Evolutionary conservation across 2,797 vertebrate species (phyloP), one percentile per base, ranked within the genome.

Genomic region (Enteromius viviparus): DNA sequence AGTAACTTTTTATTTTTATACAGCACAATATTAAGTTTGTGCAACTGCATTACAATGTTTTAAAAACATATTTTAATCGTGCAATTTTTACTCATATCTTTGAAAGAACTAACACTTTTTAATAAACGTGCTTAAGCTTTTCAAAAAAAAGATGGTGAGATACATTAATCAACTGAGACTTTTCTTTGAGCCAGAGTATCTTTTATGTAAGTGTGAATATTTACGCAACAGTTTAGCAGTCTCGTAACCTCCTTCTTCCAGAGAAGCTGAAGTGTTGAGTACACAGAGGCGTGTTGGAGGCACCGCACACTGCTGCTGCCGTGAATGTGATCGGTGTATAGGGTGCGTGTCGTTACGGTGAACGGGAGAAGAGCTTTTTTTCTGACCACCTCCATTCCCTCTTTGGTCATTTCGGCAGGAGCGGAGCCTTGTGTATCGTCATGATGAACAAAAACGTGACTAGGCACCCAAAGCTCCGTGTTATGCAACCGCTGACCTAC

Each of bases 401-500:
- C 37, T 32, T 70, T 26, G 29, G 42, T 71, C 66, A 71, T 64
- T 71, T 64, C 21, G 10, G 23, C 45, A n/a, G 45, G 47, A 91
- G 85, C 85, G 89, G 87, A 49, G 69, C 23, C 29, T 79, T 70
- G 58, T 60, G 64, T 49, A 49, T 53, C 70, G 62, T 47, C 70
- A 60, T 32, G 45, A 80, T 8, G 91, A 90, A 91, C 90, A 91
- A 85, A 90, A 94, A 93, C 93, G 94, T 95, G 94, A 94, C 93
- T 84, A 92, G 92, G 94, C 93, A 94, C 91, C 92, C 90, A 85
- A 90, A 91, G 92, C 87, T 77, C 89, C 91, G 91, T 94, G 94
- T 95, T 95, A 95, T 89, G 94, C 94, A 95, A 95, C 94, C 89
- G 87, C 91, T 95, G 94, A 95, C 94, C 94, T 94, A 95, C 94